Percentiles rank a stretch among this genome's conserved stretches.
phyloP scores from a whole-genome alignment of 64 coral and sea anemone genomes.

The Montipora capricornis region DNA sequence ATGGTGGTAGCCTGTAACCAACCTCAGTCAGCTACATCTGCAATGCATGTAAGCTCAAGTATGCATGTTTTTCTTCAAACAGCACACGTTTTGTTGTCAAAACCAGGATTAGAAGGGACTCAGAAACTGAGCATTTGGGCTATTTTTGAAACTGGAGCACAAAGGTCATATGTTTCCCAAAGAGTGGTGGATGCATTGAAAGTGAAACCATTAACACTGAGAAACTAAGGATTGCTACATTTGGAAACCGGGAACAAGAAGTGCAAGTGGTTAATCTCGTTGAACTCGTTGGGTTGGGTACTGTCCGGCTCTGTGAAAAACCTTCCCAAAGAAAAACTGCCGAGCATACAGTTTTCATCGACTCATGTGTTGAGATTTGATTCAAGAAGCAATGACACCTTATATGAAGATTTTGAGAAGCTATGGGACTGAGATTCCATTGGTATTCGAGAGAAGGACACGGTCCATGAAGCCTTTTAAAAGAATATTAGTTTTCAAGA shows the following conservation, averaged over 20 bases:
- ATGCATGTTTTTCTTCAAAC: too few species aligned
- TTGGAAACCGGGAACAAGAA: neutral
- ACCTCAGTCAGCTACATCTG: neutral
- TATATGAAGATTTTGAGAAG: neutral
- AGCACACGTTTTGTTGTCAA: neutral
- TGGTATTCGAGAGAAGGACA: slow-evolving; percentile 8
- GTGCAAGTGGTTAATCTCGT: neutral
- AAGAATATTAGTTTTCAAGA: slow-evolving; percentile 29
- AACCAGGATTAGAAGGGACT: neutral
- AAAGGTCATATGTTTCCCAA: slow-evolving; percentile 20
- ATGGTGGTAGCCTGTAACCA: neutral
- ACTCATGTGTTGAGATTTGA: slow-evolving; percentile 7
- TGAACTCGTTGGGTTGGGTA: slow-evolving; percentile 16
- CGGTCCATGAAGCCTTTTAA: slow-evolving; percentile 34
- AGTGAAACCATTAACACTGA: slow-evolving; percentile 10
- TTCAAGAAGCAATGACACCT: neutral
- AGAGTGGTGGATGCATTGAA: slow-evolving; percentile 1
- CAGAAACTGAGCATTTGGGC: neutral
- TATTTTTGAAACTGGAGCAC: slow-evolving; percentile 6
- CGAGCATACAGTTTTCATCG: neutral
- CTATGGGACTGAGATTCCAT: slow-evolving; percentile 27
- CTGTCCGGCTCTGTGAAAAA: neutral
- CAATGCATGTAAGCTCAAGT: too few species aligned
- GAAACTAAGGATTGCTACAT: slow-evolving; percentile 8
- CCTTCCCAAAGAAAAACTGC: neutral